Percentiles rank a stretch among this genome's conserved stretches.
phyloP scores from a whole-genome alignment of 2,113 vertebrate genomes.

The Cinclus mexicanus region DNA sequence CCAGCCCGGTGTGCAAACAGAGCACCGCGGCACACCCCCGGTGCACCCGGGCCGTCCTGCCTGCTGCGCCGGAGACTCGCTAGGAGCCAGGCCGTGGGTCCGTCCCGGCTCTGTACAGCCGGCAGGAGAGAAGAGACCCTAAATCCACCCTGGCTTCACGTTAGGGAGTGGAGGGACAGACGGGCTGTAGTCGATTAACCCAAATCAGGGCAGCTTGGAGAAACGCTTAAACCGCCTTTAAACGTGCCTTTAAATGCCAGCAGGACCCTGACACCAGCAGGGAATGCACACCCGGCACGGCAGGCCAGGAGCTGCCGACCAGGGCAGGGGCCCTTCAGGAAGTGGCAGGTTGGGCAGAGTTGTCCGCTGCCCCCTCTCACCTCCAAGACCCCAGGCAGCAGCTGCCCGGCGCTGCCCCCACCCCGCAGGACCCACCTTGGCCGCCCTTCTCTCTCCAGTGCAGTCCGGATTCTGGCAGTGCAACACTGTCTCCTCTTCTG shows the following conservation, averaged over 20 bases:
- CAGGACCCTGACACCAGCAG: accelerated
- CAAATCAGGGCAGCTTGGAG: background rate
- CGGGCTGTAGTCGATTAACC: background rate
- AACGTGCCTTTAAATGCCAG: accelerated
- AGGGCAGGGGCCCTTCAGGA: background rate
- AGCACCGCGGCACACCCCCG: background rate
- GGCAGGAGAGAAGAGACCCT: background rate
- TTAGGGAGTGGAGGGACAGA: background rate
- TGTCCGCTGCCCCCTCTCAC: background rate
- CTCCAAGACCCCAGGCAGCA: background rate
- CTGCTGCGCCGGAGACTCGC: background rate
- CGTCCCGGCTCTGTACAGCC: background rate
- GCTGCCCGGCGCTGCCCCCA: accelerated
- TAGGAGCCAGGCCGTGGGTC: accelerated
- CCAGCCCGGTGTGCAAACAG: background rate
- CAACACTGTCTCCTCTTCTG: conserved; percentile 80
- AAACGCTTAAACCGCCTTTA: accelerated
- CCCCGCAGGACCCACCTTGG: conserved; percentile 79
- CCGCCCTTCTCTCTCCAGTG: conserved; percentile 76
- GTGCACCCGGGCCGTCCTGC: background rate
- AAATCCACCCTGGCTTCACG: background rate
- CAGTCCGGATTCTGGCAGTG: conserved; percentile 86
- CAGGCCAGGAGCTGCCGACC: background rate
- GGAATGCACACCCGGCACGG: accelerated
- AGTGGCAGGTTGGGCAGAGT: background rate